These are phyloP conservation scores for Diacarnus erythraeanus DNA, from an alignment of 37 sponge, comb jelly and placozoan genomes.

Conservation along the genomic window DNA sequence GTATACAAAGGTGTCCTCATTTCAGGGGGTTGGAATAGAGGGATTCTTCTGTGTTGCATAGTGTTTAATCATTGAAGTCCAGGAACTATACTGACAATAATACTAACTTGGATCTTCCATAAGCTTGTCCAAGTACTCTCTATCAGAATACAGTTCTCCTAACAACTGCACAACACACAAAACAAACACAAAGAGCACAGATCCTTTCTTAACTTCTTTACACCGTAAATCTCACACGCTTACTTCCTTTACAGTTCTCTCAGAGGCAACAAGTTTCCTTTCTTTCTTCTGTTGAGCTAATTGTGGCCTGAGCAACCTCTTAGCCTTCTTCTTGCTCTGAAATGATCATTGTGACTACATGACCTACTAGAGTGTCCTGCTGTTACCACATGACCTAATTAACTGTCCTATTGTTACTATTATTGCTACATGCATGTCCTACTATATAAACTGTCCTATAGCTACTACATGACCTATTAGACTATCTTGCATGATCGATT, in stretches of 20 bases:
- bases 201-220: too few species aligned
- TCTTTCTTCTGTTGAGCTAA: constrained; percentile 37
- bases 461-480: too few species aligned
- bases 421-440: too few species aligned
- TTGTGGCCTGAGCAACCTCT: constrained; percentile 57
- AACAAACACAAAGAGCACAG: constrained; percentile 9
- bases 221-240: not conserved
- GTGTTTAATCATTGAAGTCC: constrained; percentile 83
- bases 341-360: not conserved
- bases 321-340: constrained; percentile 74
- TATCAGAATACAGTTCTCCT: constrained; percentile 94
- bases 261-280: constrained; percentile 72
- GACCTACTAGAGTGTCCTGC: too few species aligned
- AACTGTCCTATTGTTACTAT: too few species aligned
- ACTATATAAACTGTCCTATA: too few species aligned
- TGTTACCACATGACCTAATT: not conserved
- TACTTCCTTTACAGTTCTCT: constrained; percentile 86
- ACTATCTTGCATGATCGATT: too few species aligned
- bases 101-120: constrained; percentile 79
- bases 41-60: too few species aligned
- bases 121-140: constrained; percentile 86
- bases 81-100: not conserved
- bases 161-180: constrained; percentile 57
- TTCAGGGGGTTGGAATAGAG: constrained; percentile 85
- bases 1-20: constrained; percentile 48